Evolutionary conservation across 1,140 invertebrate genomes (phyloP).

Genomic region (Ptiloglossa arizonensis): DNA sequence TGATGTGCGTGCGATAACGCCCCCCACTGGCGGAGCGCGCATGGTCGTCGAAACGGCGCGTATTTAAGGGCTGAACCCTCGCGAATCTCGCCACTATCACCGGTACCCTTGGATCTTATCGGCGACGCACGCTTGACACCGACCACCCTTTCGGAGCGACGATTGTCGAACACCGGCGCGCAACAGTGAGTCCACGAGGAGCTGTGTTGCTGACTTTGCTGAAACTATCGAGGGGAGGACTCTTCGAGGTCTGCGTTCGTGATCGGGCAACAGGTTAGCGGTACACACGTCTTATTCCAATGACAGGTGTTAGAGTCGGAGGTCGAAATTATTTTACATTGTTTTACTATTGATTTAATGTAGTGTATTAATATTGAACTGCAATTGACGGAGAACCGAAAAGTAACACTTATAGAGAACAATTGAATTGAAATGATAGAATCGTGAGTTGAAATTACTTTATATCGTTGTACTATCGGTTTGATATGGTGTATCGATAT

Average conservation of each 20-base stretch:
- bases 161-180: background rate
- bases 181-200: background rate
- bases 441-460: no score
- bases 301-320: background rate
- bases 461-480: no score
- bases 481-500: no score
- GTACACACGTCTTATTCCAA: background rate
- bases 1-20: slow-evolving; percentile 61
- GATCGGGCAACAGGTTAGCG: slow-evolving; percentile 28
- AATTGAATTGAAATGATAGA: no score
- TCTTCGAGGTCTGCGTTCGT: background rate
- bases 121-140: slow-evolving; percentile 23
- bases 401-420: no score
- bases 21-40: slow-evolving; percentile 67
- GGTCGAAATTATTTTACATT: background rate
- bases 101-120: slow-evolving; percentile 44
- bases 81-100: slow-evolving; percentile 68
- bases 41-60: slow-evolving; percentile 65
- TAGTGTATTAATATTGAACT: no score
- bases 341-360: no score
- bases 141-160: background rate
- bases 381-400: no score
- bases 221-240: no score
- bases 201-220: background rate
- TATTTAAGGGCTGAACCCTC: slow-evolving; percentile 75